Evolutionary conservation across 1,140 invertebrate species (phyloP).

Genomic region (Drosophila murphyi): DNA sequence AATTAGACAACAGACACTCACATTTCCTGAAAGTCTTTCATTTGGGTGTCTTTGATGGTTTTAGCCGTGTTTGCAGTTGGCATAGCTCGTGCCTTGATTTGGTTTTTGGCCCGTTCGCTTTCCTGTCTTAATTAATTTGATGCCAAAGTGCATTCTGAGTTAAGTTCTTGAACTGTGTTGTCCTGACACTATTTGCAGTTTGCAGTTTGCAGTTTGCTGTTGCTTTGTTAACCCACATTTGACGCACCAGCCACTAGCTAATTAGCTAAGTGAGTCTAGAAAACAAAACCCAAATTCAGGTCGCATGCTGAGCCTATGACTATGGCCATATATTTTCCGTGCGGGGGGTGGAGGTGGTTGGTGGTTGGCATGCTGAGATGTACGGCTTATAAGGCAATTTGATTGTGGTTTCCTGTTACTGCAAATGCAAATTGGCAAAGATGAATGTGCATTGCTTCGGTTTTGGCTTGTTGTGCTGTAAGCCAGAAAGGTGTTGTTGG

Average conservation of each 20-base stretch:
- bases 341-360: background rate
- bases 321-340: background rate
- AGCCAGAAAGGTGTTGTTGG: background rate
- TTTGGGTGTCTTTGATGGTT: slow-evolving; percentile 17
- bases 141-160: slow-evolving; percentile 67
- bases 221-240: slow-evolving; percentile 76
- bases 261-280: slow-evolving; percentile 69
- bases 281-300: background rate
- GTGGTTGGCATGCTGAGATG: background rate
- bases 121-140: slow-evolving; percentile 83
- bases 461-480: slow-evolving; percentile 14
- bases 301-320: background rate
- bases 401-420: slow-evolving; percentile 41
- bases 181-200: slow-evolving; percentile 41
- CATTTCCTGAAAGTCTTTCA: slow-evolving; percentile 32
- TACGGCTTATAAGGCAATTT: slow-evolving; percentile 51
- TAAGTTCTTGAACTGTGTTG: slow-evolving; percentile 44
- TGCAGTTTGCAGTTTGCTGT: slow-evolving; percentile 12
- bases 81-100: slow-evolving; percentile 25
- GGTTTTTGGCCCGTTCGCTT: slow-evolving; percentile 52
- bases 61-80: slow-evolving; percentile 46
- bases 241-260: slow-evolving; percentile 65
- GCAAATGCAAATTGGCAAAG: slow-evolving; percentile 73
- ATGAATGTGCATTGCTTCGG: slow-evolving; percentile 44
- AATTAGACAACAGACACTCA: slow-evolving; percentile 55